Percentiles rank a stretch among this genome's conserved stretches.
Conservation (phyloP, 2,113 vertebrate genomes). For the Dendropsophus ebraccatus region DNA sequence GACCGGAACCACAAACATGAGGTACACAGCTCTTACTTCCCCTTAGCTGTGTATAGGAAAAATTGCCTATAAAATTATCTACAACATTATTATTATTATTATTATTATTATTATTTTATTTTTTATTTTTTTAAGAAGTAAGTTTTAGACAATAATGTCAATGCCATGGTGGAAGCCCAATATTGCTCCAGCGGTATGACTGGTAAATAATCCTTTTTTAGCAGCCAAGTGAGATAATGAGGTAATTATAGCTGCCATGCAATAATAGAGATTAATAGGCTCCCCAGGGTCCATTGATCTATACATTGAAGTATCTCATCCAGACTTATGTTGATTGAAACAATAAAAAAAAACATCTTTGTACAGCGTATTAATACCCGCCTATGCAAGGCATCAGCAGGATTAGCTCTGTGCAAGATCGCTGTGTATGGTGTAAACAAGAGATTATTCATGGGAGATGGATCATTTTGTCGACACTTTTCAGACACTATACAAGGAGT, state of each 20-base stretch:
- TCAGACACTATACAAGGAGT: no score
- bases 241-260: slow-evolving; percentile 1
- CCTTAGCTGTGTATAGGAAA: neutral
- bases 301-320: neutral
- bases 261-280: slow-evolving; percentile 10
- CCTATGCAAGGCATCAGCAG: no score
- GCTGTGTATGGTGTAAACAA: neutral
- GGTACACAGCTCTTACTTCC: no score
- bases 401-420: neutral
- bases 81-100: neutral
- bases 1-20: no score
- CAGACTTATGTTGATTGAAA: neutral
- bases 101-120: no score
- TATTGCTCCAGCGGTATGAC: neutral
- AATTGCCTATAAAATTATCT: neutral
- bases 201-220: neutral
- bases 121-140: no score
- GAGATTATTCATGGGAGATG: neutral
- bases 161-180: neutral
- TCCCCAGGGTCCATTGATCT: slow-evolving; percentile 4
- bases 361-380: neutral
- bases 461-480: no score
- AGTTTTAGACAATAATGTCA: neutral
- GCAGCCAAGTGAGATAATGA: slow-evolving; percentile 4
- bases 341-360: neutral